Conservation (phyloP, 2,113 vertebrate species). For the Brachyhypopomus occidentalis region DNA sequence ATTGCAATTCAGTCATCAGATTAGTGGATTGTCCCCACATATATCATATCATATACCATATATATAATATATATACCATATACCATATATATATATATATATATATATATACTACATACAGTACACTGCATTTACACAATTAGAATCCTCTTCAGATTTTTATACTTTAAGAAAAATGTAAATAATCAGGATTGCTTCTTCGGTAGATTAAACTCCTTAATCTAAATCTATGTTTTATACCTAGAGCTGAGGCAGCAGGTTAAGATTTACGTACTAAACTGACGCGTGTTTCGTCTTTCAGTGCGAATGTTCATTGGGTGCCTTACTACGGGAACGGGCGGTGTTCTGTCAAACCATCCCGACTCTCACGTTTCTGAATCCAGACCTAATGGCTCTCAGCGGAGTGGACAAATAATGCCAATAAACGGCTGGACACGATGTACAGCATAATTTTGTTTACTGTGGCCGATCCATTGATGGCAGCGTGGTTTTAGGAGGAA, state of each 20-base stretch:
- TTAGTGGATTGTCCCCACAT: background rate
- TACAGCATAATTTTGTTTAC: constrained; percentile 17
- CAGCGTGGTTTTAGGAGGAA: background rate
- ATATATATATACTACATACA: too few species aligned
- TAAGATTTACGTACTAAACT: background rate
- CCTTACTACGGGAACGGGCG: background rate
- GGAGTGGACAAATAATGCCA: background rate
- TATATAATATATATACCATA: too few species aligned
- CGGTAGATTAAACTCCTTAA: too few species aligned
- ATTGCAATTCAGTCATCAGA: background rate
- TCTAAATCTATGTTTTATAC: too few species aligned
- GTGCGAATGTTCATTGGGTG: background rate
- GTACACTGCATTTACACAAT: too few species aligned
- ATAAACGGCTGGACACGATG: background rate
- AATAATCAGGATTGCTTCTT: too few species aligned
- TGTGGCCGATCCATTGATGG: background rate
- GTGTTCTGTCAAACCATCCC: background rate
- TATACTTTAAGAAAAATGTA: too few species aligned
- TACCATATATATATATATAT: background rate
- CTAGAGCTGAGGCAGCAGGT: background rate
- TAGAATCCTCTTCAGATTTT: too few species aligned
- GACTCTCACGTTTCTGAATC: constrained; percentile 12
- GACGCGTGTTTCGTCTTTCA: background rate
- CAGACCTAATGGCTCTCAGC: background rate
- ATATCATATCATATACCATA: background rate